These are phyloP conservation scores for Lucilia cuprina DNA, from an alignment of 1,140 invertebrate genomes.

Conservation along the genomic window DNA sequence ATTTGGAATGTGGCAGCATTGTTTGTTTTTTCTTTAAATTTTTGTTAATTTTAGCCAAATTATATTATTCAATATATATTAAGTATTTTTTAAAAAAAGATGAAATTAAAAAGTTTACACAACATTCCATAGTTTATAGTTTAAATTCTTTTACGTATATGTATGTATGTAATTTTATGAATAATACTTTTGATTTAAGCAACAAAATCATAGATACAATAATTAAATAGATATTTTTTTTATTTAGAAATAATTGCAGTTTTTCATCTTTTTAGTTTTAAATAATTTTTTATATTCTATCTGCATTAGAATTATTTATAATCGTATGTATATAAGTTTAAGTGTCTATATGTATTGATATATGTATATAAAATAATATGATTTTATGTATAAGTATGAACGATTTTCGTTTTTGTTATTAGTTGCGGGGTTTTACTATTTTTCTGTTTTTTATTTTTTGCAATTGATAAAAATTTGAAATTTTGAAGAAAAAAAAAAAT, in stretches of 20 bases:
- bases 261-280: background rate
- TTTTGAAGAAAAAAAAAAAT: background rate
- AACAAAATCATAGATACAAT: slow-evolving; percentile 23
- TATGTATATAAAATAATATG: too few relatives aligned
- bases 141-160: background rate
- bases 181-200: slow-evolving; percentile 5
- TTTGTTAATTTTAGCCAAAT: background rate
- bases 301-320: background rate
- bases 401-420: too few relatives aligned
- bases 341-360: too few relatives aligned
- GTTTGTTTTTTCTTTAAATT: background rate
- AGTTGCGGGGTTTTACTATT: too few relatives aligned
- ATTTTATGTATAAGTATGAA: too few relatives aligned
- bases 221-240: background rate
- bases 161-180: background rate
- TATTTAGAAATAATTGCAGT: background rate
- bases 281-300: background rate
- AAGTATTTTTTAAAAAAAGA: background rate
- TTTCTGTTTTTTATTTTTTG: too few relatives aligned
- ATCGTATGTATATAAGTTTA: too few relatives aligned
- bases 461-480: background rate
- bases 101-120: background rate
- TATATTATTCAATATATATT: too few relatives aligned
- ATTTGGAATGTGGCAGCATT: slow-evolving; percentile 32
- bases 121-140: background rate